Conservation (phyloP, 2,888 invertebrate species). For the Ormyrus rosae region DNA sequence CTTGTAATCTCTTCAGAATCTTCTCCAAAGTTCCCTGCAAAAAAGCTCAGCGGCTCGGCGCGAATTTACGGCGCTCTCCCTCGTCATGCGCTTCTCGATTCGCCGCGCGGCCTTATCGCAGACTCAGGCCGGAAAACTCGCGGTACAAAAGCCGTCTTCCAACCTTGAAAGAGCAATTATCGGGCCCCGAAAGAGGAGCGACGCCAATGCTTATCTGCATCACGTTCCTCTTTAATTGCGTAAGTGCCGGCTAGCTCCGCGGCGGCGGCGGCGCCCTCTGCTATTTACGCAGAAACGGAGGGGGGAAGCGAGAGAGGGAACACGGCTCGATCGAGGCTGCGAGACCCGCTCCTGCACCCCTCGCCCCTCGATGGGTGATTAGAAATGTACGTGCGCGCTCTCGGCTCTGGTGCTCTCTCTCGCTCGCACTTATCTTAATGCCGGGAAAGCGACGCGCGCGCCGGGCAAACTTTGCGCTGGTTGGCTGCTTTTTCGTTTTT, state of each 20-base stretch:
- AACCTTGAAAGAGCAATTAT: conserved; percentile 42
- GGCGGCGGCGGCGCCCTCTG: background rate
- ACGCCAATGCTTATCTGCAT: conserved; percentile 56
- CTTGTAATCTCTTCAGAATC: too few relatives aligned
- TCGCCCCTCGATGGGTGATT: conserved; percentile 35
- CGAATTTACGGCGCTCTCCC: too few relatives aligned
- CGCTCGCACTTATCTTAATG: conserved; percentile 54
- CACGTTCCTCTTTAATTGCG: conserved; percentile 64
- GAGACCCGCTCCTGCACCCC: background rate
- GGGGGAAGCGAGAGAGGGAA: too few relatives aligned
- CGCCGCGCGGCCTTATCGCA: too few relatives aligned
- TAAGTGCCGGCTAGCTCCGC: conserved; percentile 39
- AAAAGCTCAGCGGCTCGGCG: too few relatives aligned
- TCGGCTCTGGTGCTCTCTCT: background rate
- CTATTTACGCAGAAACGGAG: conserved; percentile 15
- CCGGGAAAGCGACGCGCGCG: background rate
- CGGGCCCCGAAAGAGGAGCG: background rate
- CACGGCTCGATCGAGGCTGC: conserved; percentile 6
- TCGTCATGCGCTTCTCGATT: too few relatives aligned
- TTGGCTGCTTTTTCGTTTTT: too few relatives aligned
- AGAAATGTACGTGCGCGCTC: conserved; percentile 32
- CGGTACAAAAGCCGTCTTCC: background rate
- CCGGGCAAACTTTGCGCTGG: background rate
- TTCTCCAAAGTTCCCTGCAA: too few relatives aligned
- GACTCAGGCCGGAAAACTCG: too few relatives aligned